Percentiles rank a stretch among this genome's conserved stretches.
These are phyloP conservation scores for Netelia fuscicornis DNA, from an alignment of 2,888 invertebrate species.

Conservation along the genomic window DNA sequence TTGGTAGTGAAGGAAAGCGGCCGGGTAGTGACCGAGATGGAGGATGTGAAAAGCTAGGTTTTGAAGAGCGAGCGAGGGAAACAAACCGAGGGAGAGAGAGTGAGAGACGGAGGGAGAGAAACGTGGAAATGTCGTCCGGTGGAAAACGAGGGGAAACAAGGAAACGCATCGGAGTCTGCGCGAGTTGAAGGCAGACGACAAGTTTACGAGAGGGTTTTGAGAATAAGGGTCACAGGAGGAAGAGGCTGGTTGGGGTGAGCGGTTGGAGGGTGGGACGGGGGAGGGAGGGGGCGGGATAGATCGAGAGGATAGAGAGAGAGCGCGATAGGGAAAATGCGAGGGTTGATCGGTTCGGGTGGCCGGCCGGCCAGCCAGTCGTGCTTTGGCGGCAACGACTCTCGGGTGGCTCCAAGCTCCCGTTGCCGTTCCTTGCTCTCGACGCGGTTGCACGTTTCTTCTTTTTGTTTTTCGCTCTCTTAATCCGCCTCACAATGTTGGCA, in stretches of 20 bases:
- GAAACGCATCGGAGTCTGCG: slow-evolving; percentile 60
- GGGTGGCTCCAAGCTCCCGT: slow-evolving; percentile 33
- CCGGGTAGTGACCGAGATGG: slow-evolving; percentile 63
- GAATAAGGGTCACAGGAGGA: slow-evolving; percentile 48
- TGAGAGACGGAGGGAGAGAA: slow-evolving; percentile 58
- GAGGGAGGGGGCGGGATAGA: slow-evolving; percentile 42
- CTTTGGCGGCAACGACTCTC: slow-evolving; percentile 77
- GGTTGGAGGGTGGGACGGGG: slow-evolving; percentile 60
- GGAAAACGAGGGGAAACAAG: slow-evolving; percentile 49
- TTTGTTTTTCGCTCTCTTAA: background rate
- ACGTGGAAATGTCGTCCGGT: slow-evolving; percentile 42
- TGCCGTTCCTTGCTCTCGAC: slow-evolving; percentile 35
- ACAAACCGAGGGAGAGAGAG: slow-evolving; percentile 34
- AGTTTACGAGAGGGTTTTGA: slow-evolving; percentile 57
- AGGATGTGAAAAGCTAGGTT: slow-evolving; percentile 40
- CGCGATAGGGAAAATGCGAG: slow-evolving; percentile 43
- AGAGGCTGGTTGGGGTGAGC: slow-evolving; percentile 69
- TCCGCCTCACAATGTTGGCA: slow-evolving; percentile 56
- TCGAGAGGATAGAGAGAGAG: slow-evolving; percentile 55
- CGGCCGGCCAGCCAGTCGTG: slow-evolving; percentile 83
- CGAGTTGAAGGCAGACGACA: slow-evolving; percentile 52
- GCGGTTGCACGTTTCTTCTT: slow-evolving; percentile 33
- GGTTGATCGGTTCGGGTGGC: slow-evolving; percentile 70
- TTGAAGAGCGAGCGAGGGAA: slow-evolving; percentile 42
- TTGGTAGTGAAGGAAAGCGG: slow-evolving; percentile 55